phyloP scores from a whole-genome alignment of 2,888 invertebrate genomes.

The Hydriomena furcata region DNA sequence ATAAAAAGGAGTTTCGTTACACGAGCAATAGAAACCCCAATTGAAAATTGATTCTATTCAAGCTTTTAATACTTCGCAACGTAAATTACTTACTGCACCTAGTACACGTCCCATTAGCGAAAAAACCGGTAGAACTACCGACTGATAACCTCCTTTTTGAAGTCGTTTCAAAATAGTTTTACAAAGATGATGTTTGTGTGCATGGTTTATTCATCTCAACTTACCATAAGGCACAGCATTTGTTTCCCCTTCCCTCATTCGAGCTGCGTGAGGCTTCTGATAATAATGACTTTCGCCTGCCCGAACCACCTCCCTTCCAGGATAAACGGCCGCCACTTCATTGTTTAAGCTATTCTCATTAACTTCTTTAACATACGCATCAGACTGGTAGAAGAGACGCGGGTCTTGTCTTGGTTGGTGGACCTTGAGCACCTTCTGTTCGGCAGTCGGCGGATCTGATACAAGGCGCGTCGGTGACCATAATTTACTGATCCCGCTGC shows the following conservation, averaged over 20 bases:
- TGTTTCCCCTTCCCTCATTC: conserved; percentile 40
- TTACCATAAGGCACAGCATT: conserved; percentile 46
- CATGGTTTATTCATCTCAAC: background rate
- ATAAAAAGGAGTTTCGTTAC: too few relatives aligned
- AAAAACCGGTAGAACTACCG: too few relatives aligned
- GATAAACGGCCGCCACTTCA: conserved; percentile 62
- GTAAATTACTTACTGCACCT: too few relatives aligned
- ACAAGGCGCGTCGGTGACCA: conserved; percentile 50
- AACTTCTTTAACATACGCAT: conserved; percentile 68
- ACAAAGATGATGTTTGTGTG: background rate
- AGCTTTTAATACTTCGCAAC: too few relatives aligned
- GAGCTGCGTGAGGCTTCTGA: conserved; percentile 39
- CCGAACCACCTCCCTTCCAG: conserved; percentile 60
- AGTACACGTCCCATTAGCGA: too few relatives aligned
- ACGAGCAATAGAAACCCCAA: too few relatives aligned
- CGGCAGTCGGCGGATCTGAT: conserved; percentile 49
- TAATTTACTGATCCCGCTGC: conserved; percentile 57
- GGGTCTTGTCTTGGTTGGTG: conserved; percentile 73
- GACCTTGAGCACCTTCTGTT: conserved; percentile 52
- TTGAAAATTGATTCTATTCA: too few relatives aligned
- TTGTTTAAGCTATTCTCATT: conserved; percentile 57
- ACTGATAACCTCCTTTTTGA: too few relatives aligned
- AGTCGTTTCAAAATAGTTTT: too few relatives aligned
- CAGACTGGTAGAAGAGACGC: conserved; percentile 71
- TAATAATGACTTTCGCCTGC: conserved; percentile 41